A percentile compares a stretch with the other conserved stretches of the same genome.
Conservation (phyloP, 2,888 invertebrate species). For the Lycia hirtaria region DNA sequence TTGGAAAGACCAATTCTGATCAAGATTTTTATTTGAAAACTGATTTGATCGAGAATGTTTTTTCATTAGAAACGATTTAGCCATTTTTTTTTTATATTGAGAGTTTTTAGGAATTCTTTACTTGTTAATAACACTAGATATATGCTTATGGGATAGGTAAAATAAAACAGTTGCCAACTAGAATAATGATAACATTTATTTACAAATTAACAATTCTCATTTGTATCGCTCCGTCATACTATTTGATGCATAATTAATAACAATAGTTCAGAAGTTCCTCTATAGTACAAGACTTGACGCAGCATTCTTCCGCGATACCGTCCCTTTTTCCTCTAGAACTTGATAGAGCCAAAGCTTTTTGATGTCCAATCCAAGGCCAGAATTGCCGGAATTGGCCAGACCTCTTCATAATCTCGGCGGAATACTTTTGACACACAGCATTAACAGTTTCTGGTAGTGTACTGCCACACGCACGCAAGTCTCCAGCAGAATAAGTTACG, state of each 20-base stretch:
- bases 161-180: too few relatives aligned
- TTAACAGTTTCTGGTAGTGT: constrained; percentile 26
- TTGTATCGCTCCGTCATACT: not conserved
- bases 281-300: constrained; percentile 31
- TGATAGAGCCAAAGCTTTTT: constrained; percentile 21
- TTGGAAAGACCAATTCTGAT: too few relatives aligned
- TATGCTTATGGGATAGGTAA: too few relatives aligned
- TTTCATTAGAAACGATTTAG: too few relatives aligned
- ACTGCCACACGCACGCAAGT: constrained; percentile 28
- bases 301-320: constrained; percentile 37
- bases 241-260: not conserved
- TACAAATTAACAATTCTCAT: not conserved
- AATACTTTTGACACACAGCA: constrained; percentile 20
- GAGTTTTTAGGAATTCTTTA: too few relatives aligned
- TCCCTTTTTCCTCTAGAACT: constrained; percentile 28
- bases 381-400: constrained; percentile 20
- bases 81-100: too few relatives aligned
- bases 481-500: constrained; percentile 13
- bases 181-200: constrained; percentile 3
- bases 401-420: constrained; percentile 22
- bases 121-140: too few relatives aligned
- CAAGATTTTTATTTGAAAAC: too few relatives aligned
- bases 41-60: too few relatives aligned
- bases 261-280: constrained; percentile 31
- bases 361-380: constrained; percentile 32